Percentiles rank a stretch among this genome's conserved stretches.
Conservation (phyloP, 2,113 vertebrate species). For the Morone saxatilis region DNA sequence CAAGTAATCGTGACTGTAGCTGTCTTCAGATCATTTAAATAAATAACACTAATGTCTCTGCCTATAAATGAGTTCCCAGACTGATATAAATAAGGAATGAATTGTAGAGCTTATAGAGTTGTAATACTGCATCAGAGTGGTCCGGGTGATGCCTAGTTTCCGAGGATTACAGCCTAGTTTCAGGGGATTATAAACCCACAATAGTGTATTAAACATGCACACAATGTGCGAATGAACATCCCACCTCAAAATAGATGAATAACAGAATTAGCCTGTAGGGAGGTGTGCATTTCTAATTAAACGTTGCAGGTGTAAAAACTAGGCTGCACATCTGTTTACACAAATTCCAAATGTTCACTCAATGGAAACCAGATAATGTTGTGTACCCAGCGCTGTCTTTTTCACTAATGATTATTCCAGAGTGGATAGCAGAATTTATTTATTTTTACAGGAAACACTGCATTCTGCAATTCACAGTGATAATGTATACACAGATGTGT, state of each 20-base stretch:
- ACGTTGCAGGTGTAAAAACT: constrained; percentile 69
- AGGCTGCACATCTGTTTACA: constrained; percentile 74
- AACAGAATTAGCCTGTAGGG: constrained; percentile 61
- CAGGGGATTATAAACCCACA: constrained; percentile 47
- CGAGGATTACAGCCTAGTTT: constrained; percentile 29
- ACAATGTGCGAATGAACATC: constrained; percentile 63
- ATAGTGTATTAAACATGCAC: constrained; percentile 44
- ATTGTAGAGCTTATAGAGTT: neutral
- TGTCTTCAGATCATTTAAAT: neutral
- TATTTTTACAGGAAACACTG: constrained; percentile 12
- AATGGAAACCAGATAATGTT: constrained; percentile 59
- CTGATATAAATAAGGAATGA: neutral
- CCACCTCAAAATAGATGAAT: constrained; percentile 62
- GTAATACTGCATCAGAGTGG: neutral
- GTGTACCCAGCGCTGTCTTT: constrained; percentile 44
- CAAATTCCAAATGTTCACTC: constrained; percentile 75
- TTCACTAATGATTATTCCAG: constrained; percentile 51
- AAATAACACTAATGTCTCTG: neutral
- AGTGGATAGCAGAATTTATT: constrained; percentile 33
- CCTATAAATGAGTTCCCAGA: neutral
- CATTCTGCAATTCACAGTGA: constrained; percentile 2
- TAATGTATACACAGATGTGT: constrained; percentile 22
- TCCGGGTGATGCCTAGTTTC: constrained; percentile 15
- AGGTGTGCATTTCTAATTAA: constrained; percentile 73
- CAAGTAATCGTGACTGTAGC: neutral